These are phyloP conservation scores for Netelia fuscicornis DNA, from an alignment of 2,888 invertebrate genomes.

Conservation along the genomic window DNA sequence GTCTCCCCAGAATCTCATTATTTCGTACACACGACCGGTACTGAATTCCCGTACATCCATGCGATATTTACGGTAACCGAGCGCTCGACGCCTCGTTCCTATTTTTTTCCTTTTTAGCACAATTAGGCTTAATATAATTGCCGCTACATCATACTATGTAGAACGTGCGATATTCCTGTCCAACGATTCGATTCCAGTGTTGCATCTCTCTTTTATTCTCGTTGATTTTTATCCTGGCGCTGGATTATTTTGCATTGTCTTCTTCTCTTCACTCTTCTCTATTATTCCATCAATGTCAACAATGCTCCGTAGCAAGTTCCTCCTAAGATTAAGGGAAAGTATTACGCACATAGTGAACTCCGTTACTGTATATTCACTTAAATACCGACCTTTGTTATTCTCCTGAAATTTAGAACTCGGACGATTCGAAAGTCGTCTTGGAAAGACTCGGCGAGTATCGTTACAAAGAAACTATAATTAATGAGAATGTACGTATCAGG, in stretches of 20 bases:
- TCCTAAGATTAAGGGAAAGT: too few relatives aligned
- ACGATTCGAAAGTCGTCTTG: slow-evolving; percentile 4
- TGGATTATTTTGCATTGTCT: not conserved
- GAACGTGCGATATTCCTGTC: slow-evolving; percentile 60
- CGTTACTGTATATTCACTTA: too few relatives aligned
- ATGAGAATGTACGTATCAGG: too few relatives aligned
- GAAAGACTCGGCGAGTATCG: not conserved
- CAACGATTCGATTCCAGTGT: not conserved
- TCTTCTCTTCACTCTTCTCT: too few relatives aligned
- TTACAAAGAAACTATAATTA: too few relatives aligned
- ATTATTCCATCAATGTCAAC: too few relatives aligned
- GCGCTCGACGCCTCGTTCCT: not conserved
- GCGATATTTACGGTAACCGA: not conserved
- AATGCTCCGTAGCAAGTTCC: too few relatives aligned
- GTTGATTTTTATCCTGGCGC: too few relatives aligned
- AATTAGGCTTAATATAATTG: slow-evolving; percentile 39
- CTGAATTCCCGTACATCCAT: not conserved
- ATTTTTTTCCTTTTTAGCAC: slow-evolving; percentile 21
- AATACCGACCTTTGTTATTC: too few relatives aligned
- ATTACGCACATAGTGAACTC: too few relatives aligned
- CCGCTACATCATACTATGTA: slow-evolving; percentile 46
- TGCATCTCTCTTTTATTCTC: not conserved
- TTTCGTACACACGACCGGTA: slow-evolving; percentile 43
- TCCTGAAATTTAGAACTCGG: not conserved
- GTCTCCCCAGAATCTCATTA: slow-evolving; percentile 62